These are phyloP conservation scores for Palythoa grandis DNA, from an alignment of 92 coral and sea anemone species.

Conservation along the genomic window DNA sequence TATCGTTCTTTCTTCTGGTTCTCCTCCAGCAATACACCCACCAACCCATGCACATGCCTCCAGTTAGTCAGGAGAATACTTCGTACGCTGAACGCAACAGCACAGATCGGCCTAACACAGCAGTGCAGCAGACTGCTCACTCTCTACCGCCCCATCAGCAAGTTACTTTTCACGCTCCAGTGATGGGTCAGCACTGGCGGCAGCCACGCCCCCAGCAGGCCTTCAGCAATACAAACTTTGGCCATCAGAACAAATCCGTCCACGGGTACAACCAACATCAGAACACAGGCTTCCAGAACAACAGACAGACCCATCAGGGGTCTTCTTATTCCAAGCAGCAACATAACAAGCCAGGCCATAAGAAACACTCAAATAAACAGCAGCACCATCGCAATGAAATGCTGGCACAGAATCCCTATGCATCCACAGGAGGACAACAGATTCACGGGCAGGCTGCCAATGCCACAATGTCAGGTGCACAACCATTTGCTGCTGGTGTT, in stretches of 20 bases:
- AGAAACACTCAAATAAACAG: constrained; percentile 36
- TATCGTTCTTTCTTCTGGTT: constrained; percentile 14
- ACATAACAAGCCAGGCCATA: constrained; percentile 20
- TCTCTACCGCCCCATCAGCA: constrained; percentile 27
- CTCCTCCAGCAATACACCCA: constrained; percentile 15
- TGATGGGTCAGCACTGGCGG: constrained; percentile 26
- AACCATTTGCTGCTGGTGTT: constrained; percentile 32
- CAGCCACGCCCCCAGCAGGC: constrained; percentile 16
- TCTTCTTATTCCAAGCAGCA: constrained; percentile 21
- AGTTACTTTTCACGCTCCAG: constrained; percentile 13
- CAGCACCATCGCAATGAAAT: constrained; percentile 36
- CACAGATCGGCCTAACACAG: constrained; percentile 7
- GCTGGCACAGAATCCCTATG: constrained; percentile 33
- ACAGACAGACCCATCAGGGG: constrained; percentile 31
- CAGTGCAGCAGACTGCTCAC: constrained; percentile 37
- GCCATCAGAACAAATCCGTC: constrained; percentile 30
- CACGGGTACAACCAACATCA: constrained; percentile 36
- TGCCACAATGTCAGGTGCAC: constrained; percentile 13
- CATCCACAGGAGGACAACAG: constrained; percentile 35
- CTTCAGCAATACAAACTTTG: constrained; percentile 20
- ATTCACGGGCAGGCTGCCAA: constrained; percentile 29
- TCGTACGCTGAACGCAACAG: constrained; percentile 19
- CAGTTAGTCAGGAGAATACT: constrained; percentile 31
- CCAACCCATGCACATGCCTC: constrained; percentile 38
- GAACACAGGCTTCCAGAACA: constrained; percentile 27